Evolutionary conservation across 2,888 invertebrate genomes (phyloP).

Genomic region (Drosophila nr. perissopoda): DNA sequence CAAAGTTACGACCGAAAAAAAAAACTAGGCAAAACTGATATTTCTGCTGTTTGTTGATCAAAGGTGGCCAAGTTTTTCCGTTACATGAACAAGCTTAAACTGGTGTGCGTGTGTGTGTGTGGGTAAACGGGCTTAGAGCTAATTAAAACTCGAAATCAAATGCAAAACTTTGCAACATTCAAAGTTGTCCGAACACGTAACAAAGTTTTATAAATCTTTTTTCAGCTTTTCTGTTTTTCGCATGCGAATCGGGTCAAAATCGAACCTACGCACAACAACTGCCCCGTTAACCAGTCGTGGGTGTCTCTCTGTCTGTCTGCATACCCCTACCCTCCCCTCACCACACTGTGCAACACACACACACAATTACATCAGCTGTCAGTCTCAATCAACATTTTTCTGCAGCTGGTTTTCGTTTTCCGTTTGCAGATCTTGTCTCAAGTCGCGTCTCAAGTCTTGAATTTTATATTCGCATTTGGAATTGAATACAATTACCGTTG

Average conservation of each 20-base stretch:
- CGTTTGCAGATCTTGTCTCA: slow-evolving; percentile 59
- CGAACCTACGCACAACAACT: slow-evolving; percentile 33
- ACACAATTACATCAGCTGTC: slow-evolving; percentile 36
- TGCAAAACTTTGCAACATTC: slow-evolving; percentile 60
- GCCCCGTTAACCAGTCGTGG: slow-evolving; percentile 34
- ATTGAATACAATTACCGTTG: slow-evolving; percentile 65
- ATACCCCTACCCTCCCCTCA: neutral
- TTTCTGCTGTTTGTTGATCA: slow-evolving; percentile 4
- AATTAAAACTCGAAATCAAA: slow-evolving; percentile 69
- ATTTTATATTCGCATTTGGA: slow-evolving; percentile 45
- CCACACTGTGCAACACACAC: neutral
- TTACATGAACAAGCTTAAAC: slow-evolving; percentile 47
- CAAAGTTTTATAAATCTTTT: slow-evolving; percentile 21
- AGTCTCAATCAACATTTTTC: slow-evolving; percentile 60
- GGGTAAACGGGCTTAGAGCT: slow-evolving; percentile 80
- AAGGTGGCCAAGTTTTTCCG: slow-evolving; percentile 61
- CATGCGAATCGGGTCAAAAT: slow-evolving; percentile 27
- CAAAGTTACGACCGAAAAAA: slow-evolving; percentile 11
- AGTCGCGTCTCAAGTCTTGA: slow-evolving; percentile 49
- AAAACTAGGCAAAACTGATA: slow-evolving; percentile 14
- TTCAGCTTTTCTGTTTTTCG: slow-evolving; percentile 9
- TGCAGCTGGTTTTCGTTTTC: slow-evolving; percentile 59
- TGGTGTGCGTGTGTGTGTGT: slow-evolving; percentile 19
- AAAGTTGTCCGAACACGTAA: slow-evolving; percentile 46
- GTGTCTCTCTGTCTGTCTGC: slow-evolving; percentile 22